Evolutionary conservation across 1,140 invertebrate species (phyloP).

Genomic region (Amphibalanus amphitrite): DNA sequence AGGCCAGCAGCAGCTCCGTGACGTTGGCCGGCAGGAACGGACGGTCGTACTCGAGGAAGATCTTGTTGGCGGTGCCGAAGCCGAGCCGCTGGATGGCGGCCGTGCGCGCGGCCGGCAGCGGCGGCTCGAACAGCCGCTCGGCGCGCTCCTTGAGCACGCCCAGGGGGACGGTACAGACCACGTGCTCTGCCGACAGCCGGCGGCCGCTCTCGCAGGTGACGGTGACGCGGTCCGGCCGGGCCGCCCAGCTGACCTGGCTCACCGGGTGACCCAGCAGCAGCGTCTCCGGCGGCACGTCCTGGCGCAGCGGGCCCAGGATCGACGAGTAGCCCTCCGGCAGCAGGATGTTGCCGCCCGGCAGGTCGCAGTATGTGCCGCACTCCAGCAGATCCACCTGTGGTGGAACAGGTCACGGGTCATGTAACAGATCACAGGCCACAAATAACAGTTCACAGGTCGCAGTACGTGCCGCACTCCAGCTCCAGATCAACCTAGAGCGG

Average conservation of each 20-base stretch:
- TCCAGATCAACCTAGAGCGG: no score
- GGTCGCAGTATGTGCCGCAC: slow-evolving; percentile 77
- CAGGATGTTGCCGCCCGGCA: slow-evolving; percentile 83
- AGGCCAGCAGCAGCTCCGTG: slow-evolving; percentile 68
- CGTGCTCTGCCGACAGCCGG: slow-evolving; percentile 58
- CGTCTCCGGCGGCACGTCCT: slow-evolving; percentile 50
- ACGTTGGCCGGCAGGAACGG: slow-evolving; percentile 72
- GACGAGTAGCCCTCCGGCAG: slow-evolving; percentile 74
- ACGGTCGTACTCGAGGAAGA: slow-evolving; percentile 77
- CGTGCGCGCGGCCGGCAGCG: slow-evolving; percentile 61
- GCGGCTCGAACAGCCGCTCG: slow-evolving; percentile 56
- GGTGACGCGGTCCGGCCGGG: slow-evolving; percentile 21
- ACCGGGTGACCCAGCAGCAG: slow-evolving; percentile 53
- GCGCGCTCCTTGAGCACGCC: slow-evolving; percentile 69
- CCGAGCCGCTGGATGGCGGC: slow-evolving; percentile 65
- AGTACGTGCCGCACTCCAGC: no score
- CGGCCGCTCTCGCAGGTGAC: slow-evolving; percentile 33
- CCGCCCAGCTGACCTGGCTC: slow-evolving; percentile 54
- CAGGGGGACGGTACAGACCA: slow-evolving; percentile 52
- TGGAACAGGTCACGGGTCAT: no score
- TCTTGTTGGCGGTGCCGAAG: slow-evolving; percentile 86
- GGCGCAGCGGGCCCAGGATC: slow-evolving; percentile 59
- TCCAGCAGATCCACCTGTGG: slow-evolving; percentile 67
- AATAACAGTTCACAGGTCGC: no score
- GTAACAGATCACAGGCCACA: no score